A percentile compares a stretch with the other conserved stretches of the same genome.
Conservation (phyloP, 2,797 vertebrate genomes). For the Acanthurus tractus region DNA sequence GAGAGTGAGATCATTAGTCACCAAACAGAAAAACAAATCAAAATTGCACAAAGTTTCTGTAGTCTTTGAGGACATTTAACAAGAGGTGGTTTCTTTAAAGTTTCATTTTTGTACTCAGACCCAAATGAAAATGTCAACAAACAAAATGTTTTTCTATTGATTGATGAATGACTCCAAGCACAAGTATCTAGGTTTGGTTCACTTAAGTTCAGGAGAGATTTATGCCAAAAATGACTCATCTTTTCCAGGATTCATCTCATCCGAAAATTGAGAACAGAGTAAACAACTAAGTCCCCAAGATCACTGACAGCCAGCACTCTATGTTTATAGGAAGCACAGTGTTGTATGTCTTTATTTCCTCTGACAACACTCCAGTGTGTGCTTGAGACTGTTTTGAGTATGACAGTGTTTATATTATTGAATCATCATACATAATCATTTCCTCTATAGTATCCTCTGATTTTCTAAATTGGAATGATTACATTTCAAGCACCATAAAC, state of each 20-base stretch:
- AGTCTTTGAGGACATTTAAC: slow-evolving; percentile 9
- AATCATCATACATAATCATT: too few species aligned
- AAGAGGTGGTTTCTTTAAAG: slow-evolving; percentile 18
- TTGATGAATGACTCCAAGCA: slow-evolving; percentile 68
- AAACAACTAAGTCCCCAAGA: slow-evolving; percentile 45
- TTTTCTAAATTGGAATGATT: neutral
- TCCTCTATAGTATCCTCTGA: neutral
- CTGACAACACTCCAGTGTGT: neutral
- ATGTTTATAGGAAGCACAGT: slow-evolving; percentile 23
- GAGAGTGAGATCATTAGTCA: slow-evolving; percentile 34
- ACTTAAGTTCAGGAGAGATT: slow-evolving; percentile 52
- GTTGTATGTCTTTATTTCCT: slow-evolving; percentile 2
- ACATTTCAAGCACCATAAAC: too few species aligned
- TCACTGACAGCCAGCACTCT: slow-evolving; percentile 32
- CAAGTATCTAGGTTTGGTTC: slow-evolving; percentile 67
- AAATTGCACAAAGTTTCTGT: slow-evolving; percentile 4
- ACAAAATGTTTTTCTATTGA: slow-evolving; percentile 46
- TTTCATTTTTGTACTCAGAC: slow-evolving; percentile 3
- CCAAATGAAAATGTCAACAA: slow-evolving; percentile 25
- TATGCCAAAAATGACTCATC: slow-evolving; percentile 74
- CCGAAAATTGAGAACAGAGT: slow-evolving; percentile 71
- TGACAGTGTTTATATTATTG: neutral
- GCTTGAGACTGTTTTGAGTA: neutral
- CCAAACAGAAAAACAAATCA: slow-evolving; percentile 16
- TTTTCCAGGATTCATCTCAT: slow-evolving; percentile 68